phyloP scores from a whole-genome alignment of 2,888 invertebrate genomes.

The Neoascia interrupta region DNA sequence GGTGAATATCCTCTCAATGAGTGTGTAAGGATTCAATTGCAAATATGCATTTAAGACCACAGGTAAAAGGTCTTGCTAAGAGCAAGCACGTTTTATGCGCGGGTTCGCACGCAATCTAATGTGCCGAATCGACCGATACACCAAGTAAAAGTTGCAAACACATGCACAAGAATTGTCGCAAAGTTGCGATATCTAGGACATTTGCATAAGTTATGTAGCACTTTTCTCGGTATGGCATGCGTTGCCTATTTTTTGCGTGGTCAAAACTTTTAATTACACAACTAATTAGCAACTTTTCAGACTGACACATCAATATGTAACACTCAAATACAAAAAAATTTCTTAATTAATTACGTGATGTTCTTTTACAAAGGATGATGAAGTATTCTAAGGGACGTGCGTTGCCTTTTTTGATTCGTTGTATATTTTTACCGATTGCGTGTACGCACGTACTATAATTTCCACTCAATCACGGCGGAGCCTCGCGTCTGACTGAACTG shows the following conservation, averaged over 20 bases:
- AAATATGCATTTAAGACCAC: constrained; percentile 26
- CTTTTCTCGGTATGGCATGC: too few relatives aligned
- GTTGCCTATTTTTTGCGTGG: too few relatives aligned
- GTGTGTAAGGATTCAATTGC: constrained; percentile 6
- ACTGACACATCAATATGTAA: too few relatives aligned
- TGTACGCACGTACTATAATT: neutral
- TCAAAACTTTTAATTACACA: too few relatives aligned
- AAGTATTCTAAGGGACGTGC: too few relatives aligned
- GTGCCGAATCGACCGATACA: constrained; percentile 6
- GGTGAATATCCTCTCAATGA: constrained; percentile 44
- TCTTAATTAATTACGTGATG: constrained; percentile 26
- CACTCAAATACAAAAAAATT: too few relatives aligned
- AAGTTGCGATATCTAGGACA: too few relatives aligned
- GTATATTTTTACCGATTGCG: constrained; percentile 3
- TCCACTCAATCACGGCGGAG: constrained; percentile 29
- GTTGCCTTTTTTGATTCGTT: constrained; percentile 34
- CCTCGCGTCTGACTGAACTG: constrained; percentile 46
- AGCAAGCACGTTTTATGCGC: too few relatives aligned
- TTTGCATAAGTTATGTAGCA: too few relatives aligned
- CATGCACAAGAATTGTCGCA: constrained; percentile 14
- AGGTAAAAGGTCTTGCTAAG: neutral
- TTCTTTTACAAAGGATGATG: constrained; percentile 7
- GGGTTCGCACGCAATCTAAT: constrained; percentile 5
- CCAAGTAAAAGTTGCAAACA: neutral
- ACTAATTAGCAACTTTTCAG: too few relatives aligned